Conservation (phyloP, 2,113 vertebrate genomes). For the Parus major region DNA sequence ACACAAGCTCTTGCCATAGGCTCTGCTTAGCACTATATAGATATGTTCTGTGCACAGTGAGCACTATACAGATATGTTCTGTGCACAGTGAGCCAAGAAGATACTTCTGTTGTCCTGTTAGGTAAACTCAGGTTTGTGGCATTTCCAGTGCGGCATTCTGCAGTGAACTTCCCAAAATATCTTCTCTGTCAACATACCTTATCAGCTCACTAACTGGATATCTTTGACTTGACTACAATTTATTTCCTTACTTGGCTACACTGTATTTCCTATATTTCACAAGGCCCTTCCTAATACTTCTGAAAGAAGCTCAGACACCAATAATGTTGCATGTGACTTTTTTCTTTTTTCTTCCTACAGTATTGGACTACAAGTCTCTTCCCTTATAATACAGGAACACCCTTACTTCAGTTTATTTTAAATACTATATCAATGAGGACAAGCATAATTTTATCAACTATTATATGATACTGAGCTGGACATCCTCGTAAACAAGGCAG, state of each 20-base stretch:
- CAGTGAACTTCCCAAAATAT: neutral
- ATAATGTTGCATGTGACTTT: neutral
- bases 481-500: neutral
- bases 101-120: neutral
- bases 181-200: neutral
- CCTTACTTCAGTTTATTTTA: neutral
- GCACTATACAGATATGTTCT: too few relatives aligned
- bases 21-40: neutral
- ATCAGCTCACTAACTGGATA: neutral
- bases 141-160: neutral
- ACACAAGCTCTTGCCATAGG: neutral
- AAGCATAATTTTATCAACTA: neutral
- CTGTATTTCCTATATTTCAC: neutral
- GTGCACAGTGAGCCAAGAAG: neutral
- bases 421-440: fast-evolving
- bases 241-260: neutral
- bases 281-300: neutral
- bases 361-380: neutral
- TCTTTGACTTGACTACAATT: neutral
- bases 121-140: neutral
- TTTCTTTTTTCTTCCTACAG: neutral
- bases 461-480: neutral
- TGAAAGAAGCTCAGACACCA: neutral
- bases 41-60: neutral
- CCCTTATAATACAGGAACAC: neutral